A percentile compares a stretch with the other conserved stretches of the same genome.
phyloP scores from a whole-genome alignment of 2,888 invertebrate genomes.

The Digitonthophagus gazella region DNA sequence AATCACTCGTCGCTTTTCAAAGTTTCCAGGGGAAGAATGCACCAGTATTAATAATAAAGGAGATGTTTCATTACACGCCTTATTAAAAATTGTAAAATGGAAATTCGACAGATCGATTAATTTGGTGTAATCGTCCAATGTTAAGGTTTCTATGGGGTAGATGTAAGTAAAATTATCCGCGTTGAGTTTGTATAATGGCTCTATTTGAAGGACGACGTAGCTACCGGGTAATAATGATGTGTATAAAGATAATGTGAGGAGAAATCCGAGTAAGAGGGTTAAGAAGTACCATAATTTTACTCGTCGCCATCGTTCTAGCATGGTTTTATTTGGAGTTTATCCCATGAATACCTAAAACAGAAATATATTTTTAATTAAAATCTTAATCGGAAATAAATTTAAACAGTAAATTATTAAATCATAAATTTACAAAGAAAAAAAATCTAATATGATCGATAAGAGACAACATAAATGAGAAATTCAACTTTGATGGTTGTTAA shows the following conservation, averaged over 20 bases:
- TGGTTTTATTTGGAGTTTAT: background rate
- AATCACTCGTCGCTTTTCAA: conserved; percentile 64
- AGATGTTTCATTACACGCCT: conserved; percentile 44
- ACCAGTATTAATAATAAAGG: conserved; percentile 64
- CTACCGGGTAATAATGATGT: background rate
- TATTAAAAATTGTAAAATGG: conserved; percentile 58
- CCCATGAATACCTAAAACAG: background rate
- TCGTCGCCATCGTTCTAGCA: background rate
- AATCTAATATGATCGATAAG: too few relatives aligned
- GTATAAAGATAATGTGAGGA: background rate
- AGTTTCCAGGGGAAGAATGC: conserved; percentile 68
- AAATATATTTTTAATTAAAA: background rate
- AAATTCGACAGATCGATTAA: conserved; percentile 63
- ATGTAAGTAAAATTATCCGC: conserved; percentile 34
- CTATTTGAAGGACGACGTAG: background rate
- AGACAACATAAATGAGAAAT: too few relatives aligned
- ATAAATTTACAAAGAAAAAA: too few relatives aligned
- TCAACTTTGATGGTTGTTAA: too few relatives aligned
- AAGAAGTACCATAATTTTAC: background rate
- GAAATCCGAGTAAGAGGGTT: background rate
- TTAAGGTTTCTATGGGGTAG: conserved; percentile 37
- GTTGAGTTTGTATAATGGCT: conserved; percentile 35
- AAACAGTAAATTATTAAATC: too few relatives aligned
- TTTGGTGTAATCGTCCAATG: conserved; percentile 43
- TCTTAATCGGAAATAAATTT: too few relatives aligned